Base-by-base conservation (phyloP, 1,140 invertebrate species). In the Telenomus remus region DNA sequence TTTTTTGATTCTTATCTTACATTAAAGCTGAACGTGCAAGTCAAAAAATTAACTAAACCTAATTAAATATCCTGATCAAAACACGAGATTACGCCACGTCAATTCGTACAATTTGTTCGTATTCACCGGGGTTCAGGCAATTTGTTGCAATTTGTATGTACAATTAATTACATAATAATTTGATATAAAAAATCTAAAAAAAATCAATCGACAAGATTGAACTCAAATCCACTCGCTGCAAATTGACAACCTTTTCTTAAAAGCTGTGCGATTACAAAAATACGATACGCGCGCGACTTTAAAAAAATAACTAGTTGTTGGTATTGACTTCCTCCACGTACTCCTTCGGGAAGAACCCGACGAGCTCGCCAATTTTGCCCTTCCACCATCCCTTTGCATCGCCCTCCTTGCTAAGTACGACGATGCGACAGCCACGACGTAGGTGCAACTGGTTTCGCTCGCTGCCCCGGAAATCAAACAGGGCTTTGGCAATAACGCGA, bases 311-410 rank as follows among this genome's bases (percentile, higher is more conserved):
- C 60, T 83, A 86, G 69, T 87, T 71, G 13, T 63, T 63, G 10
- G 51, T 71, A 3, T 72, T 72, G 8, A 64, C 84, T 56, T 88
- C 91, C 72, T 89, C 88, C 2, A 92, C 91, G 75, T 91, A 92
- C 46, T 90, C 90, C 79, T 92, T 92, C 15, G 91, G 91, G 65
- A 92, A 92, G 72, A 92, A 92, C 11, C 91, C 91, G 76, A 92
- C 85, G 82, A 90, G 80, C 78, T 93, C 90, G 46, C 90, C 90
- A 48, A 92, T 90, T 80, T 92, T 91, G 34, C 94, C 94, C 76
- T 94, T 94, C 93, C 94, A 95, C 94, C 94, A 95, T 55, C 94
- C 94, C 81, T 92, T 93, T 75, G 92, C 91, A 80, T 93, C 93
- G 13, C 93, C 94, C 79, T 93, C 92, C 82, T 94, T 94, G 68